Base-by-base conservation (phyloP, 2,797 vertebrate genomes). In the Microctenopoma steveboyesi region DNA sequence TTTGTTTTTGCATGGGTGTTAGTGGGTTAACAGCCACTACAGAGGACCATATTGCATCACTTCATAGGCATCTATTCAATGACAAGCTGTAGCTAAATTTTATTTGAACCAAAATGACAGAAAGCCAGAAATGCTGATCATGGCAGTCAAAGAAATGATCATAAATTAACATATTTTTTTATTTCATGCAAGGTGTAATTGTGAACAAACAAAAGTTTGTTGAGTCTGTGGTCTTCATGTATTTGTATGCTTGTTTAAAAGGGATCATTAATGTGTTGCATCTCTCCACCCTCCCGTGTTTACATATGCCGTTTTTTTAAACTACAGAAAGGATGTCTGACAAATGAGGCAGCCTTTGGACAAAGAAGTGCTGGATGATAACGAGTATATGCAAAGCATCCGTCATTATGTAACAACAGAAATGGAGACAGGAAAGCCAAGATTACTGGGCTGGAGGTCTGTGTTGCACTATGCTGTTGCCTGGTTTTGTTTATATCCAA, bases 401-500 rank as follows among this genome's bases (percentile, higher is more conserved):
- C 0, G 1, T 22, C 13, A 76, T 86, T 86, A 83, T 76, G 40
- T 70, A 88, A 85, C 73, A 61, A 61, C 52, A 74, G 54, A 75
- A 71, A 67, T 13, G 76, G 45, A 68, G 1, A 10, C 28, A 58
- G 48, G 76, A 77, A 88, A 64, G 43, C 55, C 61, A 15, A 49
- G 69, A 76, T 75, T 73, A 52, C 69, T 57, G 60, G 47, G 53
- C 58, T 39, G 59, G 28, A 47, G 83, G 78, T 78, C 64, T 80
- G 69, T 52, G 22, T 66, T 67, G 61, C 73, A 75, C 78, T 75
- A 76, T 72, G 63, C 72, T 61, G 75, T 66, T 73, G 74, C 70
- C 64, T 71, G 64, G 52, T 81, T 87, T 74, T 86, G 70, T 89
- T 84, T 80, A 74, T 47, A 13, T 71, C 57, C 61, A 86, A 84